phyloP scores from a whole-genome alignment of 2,113 vertebrate genomes.

The Motacilla tschutschensis region DNA sequence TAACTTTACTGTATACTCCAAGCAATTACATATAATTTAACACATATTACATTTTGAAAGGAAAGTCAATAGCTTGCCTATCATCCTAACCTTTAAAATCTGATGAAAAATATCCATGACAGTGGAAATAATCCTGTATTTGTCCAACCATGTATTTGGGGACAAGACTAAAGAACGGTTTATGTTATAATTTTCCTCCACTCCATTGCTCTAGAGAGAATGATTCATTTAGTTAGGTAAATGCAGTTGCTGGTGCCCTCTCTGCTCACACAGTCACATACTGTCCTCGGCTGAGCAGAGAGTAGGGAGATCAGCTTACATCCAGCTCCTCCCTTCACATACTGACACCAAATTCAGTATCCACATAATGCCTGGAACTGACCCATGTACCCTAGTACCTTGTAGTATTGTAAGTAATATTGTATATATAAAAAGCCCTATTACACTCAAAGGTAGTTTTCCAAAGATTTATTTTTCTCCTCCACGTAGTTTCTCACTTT shows the following conservation, averaged over 20 bases:
- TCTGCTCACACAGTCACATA: neutral
- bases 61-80: neutral
- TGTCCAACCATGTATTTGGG: neutral
- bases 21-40: slow-evolving; percentile 1
- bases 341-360: neutral
- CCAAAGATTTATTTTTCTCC: neutral
- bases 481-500: neutral
- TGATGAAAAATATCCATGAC: neutral
- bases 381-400: neutral
- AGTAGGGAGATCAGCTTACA: neutral
- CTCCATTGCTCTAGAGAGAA: neutral
- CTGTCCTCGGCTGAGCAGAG: neutral
- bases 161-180: neutral
- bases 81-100: neutral
- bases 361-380: neutral
- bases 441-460: neutral
- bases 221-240: neutral
- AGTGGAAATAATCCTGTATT: neutral
- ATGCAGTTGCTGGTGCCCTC: neutral
- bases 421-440: neutral
- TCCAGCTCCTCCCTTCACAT: neutral
- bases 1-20: neutral
- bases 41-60: neutral
- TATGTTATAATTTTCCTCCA: neutral
- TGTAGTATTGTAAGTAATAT: neutral